Base-by-base conservation (phyloP, 2,888 invertebrate species). In the Blastobasis lacticolella region DNA sequence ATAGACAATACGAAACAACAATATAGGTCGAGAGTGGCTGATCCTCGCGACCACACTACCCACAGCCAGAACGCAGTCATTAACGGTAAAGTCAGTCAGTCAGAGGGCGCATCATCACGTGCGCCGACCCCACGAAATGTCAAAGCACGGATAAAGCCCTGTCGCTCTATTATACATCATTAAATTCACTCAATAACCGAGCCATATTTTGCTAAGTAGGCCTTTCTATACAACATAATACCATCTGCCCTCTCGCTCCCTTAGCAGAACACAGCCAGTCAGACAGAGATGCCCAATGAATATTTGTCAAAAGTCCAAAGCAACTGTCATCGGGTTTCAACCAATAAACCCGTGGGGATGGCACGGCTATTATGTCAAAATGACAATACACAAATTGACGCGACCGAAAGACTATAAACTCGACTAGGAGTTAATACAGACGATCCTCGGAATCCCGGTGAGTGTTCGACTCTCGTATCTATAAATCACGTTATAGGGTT, bases 351-450 rank as follows among this genome's bases (percentile, higher is more conserved):
- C 73, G 70, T 75, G 71, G 80, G 82, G 85, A 85, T 86, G 84
- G 80, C 73, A 79, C 69, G 62, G 73, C 87, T 87, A 87, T 87
- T 87, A 86, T 88, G 82, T 84, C 82, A 78, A 78, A 81, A 81
- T 86, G 81, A 88, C 85, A 87, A 88, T 86, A 85, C 81, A 84
- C 80, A 81, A 84, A 87, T 88, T 86, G 87, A 87, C 85, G 79
- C 78, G 82, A 78, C 83, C 84, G 79, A 85, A 78, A 85, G 73
- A 74, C 82, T 82, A 78, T 80, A 82, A 85, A 85, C 83, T 83
- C 70, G 23, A 23, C 23, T 71, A 79, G 65, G 83, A 86, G 84
- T 82, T 85, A 83, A 85, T 80, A 71, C 75, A 63, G 62, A 60
- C 56, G 59, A 61, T 63, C 61, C 23, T 23, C 23, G 23, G 23